phyloP scores from a whole-genome alignment of 2,113 vertebrate species.

The Glareola pratincola region DNA sequence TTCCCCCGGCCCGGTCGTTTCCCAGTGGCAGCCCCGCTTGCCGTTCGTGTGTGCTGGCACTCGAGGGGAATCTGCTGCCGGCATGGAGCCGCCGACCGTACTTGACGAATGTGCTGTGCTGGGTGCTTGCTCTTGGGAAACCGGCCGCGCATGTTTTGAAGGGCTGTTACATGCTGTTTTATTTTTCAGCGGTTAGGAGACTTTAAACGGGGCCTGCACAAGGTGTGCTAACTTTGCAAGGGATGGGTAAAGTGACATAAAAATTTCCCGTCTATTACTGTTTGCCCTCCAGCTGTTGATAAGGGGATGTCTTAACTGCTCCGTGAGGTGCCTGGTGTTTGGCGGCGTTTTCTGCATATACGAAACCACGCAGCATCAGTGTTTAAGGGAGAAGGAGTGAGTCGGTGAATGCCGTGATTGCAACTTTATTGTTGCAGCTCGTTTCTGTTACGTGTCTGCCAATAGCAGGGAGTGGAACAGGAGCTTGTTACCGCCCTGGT shows the following conservation, averaged over 20 bases:
- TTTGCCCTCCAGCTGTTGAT: neutral
- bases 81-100: neutral
- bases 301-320: rapidly evolving
- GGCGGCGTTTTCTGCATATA: neutral
- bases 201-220: neutral
- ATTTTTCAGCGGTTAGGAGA: neutral
- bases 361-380: neutral
- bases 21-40: neutral
- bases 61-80: neutral
- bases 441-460: neutral
- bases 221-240: neutral
- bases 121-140: neutral
- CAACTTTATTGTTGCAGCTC: neutral
- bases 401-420: neutral
- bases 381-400: neutral
- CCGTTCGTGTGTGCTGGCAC: rapidly evolving
- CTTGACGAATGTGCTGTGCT: too few relatives aligned
- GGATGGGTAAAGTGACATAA: neutral
- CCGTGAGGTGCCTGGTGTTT: neutral
- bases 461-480: neutral
- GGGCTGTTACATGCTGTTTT: rapidly evolving
- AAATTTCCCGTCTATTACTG: neutral
- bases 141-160: neutral
- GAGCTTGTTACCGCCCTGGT: neutral
- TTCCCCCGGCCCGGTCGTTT: neutral